Evolutionary conservation across 2,797 vertebrate genomes (phyloP).

Genomic region (Oceanodroma leucorhoa): DNA sequence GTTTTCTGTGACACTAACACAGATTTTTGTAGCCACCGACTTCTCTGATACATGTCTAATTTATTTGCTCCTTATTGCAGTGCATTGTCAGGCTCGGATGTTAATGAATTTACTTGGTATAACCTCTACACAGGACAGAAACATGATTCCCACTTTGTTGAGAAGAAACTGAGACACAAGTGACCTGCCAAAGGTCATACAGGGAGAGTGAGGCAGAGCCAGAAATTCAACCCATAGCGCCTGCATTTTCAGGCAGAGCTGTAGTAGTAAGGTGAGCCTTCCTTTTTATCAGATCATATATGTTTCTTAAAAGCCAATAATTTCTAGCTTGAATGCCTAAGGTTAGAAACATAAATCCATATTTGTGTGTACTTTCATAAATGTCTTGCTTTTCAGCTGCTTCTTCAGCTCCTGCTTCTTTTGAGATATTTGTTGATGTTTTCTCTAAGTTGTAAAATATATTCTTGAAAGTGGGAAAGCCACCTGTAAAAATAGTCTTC

Average conservation of each 20-base stretch:
- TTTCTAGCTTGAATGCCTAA: background rate
- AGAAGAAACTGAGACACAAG: constrained; percentile 5
- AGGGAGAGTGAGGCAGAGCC: background rate
- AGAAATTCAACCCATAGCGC: background rate
- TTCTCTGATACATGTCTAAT: background rate
- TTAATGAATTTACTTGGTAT: background rate
- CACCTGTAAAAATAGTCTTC: background rate
- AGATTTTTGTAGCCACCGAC: background rate
- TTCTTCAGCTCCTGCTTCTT: background rate
- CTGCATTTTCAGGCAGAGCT: background rate
- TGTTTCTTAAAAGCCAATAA: background rate
- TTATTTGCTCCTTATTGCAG: background rate
- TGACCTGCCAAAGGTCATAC: background rate
- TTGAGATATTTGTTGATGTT: background rate
- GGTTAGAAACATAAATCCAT: background rate
- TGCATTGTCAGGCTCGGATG: background rate
- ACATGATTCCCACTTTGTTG: background rate
- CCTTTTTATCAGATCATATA: background rate
- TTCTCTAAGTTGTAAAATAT: background rate
- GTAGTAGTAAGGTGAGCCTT: background rate
- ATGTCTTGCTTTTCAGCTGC: background rate
- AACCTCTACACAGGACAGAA: background rate
- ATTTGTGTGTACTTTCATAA: background rate
- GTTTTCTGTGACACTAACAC: background rate
- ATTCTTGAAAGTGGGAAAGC: background rate